Evolutionary conservation across 2,888 invertebrate genomes (phyloP).

Genomic region (Serrognathus titanus): DNA sequence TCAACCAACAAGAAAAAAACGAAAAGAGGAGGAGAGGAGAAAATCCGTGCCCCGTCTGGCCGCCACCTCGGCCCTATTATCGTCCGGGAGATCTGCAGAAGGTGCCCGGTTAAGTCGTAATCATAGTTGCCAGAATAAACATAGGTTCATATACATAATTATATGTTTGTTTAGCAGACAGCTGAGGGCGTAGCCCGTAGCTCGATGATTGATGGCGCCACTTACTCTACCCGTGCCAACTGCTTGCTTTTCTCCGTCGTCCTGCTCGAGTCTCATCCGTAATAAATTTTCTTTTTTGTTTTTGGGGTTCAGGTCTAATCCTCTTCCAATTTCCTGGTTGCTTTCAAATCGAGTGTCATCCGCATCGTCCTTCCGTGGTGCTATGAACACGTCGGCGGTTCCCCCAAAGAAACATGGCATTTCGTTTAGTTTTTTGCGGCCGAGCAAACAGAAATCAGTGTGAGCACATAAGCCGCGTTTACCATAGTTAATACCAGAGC

Average conservation of each 20-base stretch:
- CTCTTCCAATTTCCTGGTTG: too few species aligned
- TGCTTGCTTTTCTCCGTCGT: conserved; percentile 4
- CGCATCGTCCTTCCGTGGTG: neutral
- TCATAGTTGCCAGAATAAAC: conserved; percentile 48
- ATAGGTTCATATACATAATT: conserved; percentile 52
- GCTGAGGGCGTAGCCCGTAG: conserved; percentile 49
- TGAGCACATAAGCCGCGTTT: conserved; percentile 30
- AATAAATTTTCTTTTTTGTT: neutral
- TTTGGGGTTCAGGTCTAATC: neutral
- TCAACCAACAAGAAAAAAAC: too few species aligned
- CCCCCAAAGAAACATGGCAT: neutral
- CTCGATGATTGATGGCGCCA: conserved; percentile 49
- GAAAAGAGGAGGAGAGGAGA: neutral
- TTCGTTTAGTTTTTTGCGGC: conserved; percentile 16
- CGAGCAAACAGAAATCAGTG: conserved; percentile 22
- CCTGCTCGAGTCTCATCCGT: neutral
- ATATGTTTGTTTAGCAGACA: conserved; percentile 53
- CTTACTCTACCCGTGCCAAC: conserved; percentile 40
- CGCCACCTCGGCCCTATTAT: neutral
- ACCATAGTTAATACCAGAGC: conserved; percentile 43
- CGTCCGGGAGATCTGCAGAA: conserved; percentile 23
- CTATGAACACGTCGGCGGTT: neutral
- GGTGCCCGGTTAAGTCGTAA: conserved; percentile 35
- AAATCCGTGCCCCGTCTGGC: neutral
- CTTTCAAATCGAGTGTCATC: too few species aligned